Conservation (phyloP, 2,797 vertebrate genomes). For the Lacerta bilineata region DNA sequence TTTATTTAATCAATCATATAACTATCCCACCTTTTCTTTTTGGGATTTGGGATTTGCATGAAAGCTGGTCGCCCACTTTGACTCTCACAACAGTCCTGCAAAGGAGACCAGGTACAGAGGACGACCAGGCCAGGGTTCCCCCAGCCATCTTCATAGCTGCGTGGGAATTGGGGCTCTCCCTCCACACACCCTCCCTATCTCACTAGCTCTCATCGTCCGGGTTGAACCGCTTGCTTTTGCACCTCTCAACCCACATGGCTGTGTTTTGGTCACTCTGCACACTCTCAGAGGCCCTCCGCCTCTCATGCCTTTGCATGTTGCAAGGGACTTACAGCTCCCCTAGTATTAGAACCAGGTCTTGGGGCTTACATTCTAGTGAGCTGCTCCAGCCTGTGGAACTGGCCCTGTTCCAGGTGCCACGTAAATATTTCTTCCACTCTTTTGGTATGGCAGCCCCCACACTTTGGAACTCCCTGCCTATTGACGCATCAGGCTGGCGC, state of each 20-base stretch:
- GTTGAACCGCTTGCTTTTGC: not conserved
- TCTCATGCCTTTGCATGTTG: too few species aligned
- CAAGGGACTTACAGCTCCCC: not conserved
- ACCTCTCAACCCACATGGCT: not conserved
- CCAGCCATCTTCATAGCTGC: too few species aligned
- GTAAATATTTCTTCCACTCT: too few species aligned
- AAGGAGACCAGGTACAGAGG: not conserved
- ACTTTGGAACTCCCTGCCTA: too few species aligned
- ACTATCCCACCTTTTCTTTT: not conserved
- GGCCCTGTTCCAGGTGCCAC: too few species aligned
- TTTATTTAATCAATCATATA: not conserved
- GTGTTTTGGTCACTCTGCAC: not conserved
- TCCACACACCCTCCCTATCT: not conserved
- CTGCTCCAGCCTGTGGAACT: too few species aligned
- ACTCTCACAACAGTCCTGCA: not conserved
- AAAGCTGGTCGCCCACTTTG: too few species aligned
- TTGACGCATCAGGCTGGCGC: too few species aligned
- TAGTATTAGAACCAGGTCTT: not conserved
- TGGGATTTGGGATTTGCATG: not conserved
- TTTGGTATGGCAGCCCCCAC: too few species aligned
- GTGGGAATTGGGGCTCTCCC: not conserved
- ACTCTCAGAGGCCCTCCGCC: not conserved
- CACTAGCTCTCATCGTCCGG: not conserved
- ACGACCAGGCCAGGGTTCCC: too few species aligned
- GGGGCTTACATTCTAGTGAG: too few species aligned